phyloP scores from a whole-genome alignment of 2,113 vertebrate genomes.

The Crocuta crocuta region DNA sequence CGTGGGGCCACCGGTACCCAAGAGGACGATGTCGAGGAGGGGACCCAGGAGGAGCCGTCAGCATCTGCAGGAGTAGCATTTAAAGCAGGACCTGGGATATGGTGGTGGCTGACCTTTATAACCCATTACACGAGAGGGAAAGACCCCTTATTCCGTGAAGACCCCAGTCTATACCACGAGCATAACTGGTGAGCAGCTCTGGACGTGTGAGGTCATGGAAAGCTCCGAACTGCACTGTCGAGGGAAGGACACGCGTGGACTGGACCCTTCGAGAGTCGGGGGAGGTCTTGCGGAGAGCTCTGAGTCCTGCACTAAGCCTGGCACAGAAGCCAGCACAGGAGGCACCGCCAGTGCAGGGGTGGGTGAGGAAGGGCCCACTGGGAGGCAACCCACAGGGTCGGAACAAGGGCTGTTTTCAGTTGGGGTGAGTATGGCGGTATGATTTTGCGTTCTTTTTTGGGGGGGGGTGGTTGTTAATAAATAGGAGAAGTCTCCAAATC shows the following conservation, averaged over 20 bases:
- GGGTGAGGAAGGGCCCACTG: not conserved
- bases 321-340: not conserved
- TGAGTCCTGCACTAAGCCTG: too few species aligned
- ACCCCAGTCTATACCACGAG: rapidly evolving
- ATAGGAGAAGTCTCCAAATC: not conserved
- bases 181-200: too few species aligned
- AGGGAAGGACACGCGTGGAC: not conserved
- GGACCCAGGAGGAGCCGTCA: too few species aligned
- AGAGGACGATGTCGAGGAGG: not conserved
- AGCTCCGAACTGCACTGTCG: not conserved
- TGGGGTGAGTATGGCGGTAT: rapidly evolving
- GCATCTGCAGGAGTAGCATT: not conserved
- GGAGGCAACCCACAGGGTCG: not conserved
- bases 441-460: not conserved
- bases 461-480: not conserved
- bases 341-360: not conserved
- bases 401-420: not conserved
- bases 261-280: too few species aligned
- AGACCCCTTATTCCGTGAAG: not conserved
- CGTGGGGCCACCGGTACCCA: rapidly evolving
- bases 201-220: not conserved
- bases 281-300: not conserved
- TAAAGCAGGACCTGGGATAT: not conserved
- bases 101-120: not conserved
- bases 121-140: not conserved